A percentile compares a stretch with the other conserved stretches of the same genome.
phyloP scores from a whole-genome alignment of 2,113 vertebrate species.

The Telmatochromis brachygnathus region DNA sequence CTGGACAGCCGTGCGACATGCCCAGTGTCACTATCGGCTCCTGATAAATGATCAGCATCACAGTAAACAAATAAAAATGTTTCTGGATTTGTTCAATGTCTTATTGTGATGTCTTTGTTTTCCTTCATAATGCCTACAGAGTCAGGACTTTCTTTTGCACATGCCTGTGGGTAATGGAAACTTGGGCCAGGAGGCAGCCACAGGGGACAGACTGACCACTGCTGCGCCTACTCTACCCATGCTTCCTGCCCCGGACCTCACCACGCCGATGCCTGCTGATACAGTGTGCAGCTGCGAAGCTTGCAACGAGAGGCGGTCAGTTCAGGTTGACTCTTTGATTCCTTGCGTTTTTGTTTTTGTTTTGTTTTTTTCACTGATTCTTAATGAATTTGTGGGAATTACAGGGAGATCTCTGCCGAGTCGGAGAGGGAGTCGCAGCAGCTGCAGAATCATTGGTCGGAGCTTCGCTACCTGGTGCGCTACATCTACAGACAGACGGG shows the following conservation, averaged over 20 bases:
- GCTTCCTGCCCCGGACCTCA: conserved; percentile 78
- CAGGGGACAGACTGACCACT: conserved; percentile 75
- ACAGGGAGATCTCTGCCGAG: conserved; percentile 87
- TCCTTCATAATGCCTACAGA: conserved; percentile 56
- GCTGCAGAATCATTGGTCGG: conserved; percentile 96
- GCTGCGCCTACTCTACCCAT: conserved; percentile 79
- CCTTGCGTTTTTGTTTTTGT: not conserved
- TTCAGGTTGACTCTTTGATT: not conserved
- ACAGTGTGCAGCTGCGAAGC: conserved; percentile 86
- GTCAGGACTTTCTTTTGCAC: conserved; percentile 92
- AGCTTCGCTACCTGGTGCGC: conserved; percentile 92
- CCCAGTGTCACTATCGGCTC: not conserved
- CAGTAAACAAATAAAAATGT: not conserved
- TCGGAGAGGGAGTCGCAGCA: conserved; percentile 91
- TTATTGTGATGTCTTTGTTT: not conserved
- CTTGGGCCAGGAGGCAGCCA: conserved; percentile 75
- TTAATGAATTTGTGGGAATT: not conserved
- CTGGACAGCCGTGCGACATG: not conserved
- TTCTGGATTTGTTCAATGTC: not conserved
- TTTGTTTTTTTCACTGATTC: not conserved
- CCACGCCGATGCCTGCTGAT: conserved; percentile 73
- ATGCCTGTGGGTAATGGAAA: conserved; percentile 81
- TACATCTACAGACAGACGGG: conserved; percentile 95
- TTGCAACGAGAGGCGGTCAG: conserved; percentile 89
- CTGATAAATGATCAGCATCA: not conserved